Conservation (phyloP, 2,888 invertebrate genomes). For the Eupithecia insigniata region DNA sequence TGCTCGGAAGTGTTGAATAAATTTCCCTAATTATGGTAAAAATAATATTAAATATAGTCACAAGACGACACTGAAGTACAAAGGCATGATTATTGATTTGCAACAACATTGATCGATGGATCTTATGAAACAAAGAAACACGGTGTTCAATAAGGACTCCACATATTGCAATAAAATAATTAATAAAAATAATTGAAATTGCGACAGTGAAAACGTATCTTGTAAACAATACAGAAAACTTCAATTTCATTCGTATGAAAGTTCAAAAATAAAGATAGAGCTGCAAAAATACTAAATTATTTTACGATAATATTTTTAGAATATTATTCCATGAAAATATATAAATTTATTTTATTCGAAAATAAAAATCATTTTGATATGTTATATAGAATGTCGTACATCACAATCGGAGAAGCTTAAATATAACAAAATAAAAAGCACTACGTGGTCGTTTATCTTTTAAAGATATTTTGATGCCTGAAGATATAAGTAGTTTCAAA, state of each 20-base stretch:
- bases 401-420: slow-evolving; percentile 57
- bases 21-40: not conserved
- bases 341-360: slow-evolving; percentile 61
- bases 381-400: slow-evolving; percentile 70
- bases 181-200: not conserved
- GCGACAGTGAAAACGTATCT: not conserved
- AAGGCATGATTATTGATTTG: slow-evolving; percentile 20
- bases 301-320: slow-evolving; percentile 53
- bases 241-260: not conserved
- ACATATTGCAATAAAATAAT: not conserved
- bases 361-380: slow-evolving; percentile 70
- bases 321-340: slow-evolving; percentile 67
- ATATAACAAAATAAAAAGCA: slow-evolving; percentile 23
- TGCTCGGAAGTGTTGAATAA: not conserved
- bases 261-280: slow-evolving; percentile 45
- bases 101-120: slow-evolving; percentile 12
- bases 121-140: not conserved
- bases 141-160: not conserved
- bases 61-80: slow-evolving; percentile 18
- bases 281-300: slow-evolving; percentile 56
- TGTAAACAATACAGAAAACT: not conserved
- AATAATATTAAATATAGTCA: slow-evolving; percentile 15
- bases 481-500: slow-evolving; percentile 21
- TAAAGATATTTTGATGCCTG: slow-evolving; percentile 33
- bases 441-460: slow-evolving; percentile 33